Evolutionary conservation across 30 jellyfish, hydroid and myxozoan genomes (phyloP).

Genomic region (Chironex yamaguchii): DNA sequence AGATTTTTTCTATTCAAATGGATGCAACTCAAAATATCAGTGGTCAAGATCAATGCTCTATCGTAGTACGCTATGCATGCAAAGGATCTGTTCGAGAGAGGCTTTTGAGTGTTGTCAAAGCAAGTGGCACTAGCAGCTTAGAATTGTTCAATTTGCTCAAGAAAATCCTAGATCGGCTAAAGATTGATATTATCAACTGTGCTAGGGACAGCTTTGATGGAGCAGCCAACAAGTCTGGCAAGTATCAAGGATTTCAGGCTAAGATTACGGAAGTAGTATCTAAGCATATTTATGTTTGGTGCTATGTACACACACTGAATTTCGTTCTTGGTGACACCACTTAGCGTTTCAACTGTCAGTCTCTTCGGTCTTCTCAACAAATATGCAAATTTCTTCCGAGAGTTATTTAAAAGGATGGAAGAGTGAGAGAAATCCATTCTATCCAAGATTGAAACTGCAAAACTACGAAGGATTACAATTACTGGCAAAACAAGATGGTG

Average conservation of each 20-base stretch:
- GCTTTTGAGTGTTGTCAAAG: no score
- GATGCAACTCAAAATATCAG: not conserved
- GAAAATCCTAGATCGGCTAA: no score
- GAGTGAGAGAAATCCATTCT: conserved; percentile 2
- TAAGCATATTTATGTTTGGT: conserved; percentile 44
- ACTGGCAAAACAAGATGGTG: no score
- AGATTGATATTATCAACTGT: no score
- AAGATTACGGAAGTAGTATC: conserved; percentile 41
- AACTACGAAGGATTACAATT: no score
- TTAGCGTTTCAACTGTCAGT: conserved; percentile 28
- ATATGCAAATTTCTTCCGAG: conserved; percentile 29
- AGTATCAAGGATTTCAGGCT: no score
- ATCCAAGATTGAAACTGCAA: no score
- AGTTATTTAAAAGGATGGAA: conserved; percentile 14
- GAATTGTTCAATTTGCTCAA: no score
- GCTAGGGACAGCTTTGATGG: no score
- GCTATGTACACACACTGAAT: conserved; percentile 46
- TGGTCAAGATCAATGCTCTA: not conserved
- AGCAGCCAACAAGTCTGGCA: no score
- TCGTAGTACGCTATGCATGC: conserved; percentile 19
- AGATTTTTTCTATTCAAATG: not conserved
- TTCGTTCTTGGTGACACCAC: conserved; percentile 43
- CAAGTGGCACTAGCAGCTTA: no score
- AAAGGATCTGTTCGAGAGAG: no score
- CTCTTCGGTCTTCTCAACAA: conserved; percentile 33